phyloP scores from a whole-genome alignment of 2,113 vertebrate species.

The Promerops cafer region DNA sequence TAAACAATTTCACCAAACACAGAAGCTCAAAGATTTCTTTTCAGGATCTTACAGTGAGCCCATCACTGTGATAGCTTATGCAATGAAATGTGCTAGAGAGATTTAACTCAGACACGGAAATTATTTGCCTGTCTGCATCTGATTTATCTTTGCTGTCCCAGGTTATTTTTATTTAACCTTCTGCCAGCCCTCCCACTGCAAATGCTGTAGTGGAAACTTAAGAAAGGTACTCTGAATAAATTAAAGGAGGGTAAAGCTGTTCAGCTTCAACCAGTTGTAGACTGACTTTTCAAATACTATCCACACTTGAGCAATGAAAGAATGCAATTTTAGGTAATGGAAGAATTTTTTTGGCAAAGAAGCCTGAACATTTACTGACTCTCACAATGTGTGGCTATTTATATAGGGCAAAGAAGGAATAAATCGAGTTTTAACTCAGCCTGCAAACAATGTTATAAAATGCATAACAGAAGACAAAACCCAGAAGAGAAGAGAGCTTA shows the following conservation, averaged over 20 bases:
- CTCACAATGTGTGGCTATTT: neutral
- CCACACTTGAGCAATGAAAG: neutral
- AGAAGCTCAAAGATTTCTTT: constrained; percentile 7
- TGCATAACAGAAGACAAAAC: neutral
- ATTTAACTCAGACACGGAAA: neutral
- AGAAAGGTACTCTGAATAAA: neutral
- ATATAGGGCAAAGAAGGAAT: neutral
- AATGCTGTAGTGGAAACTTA: neutral
- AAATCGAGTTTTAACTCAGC: neutral
- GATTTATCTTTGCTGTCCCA: neutral
- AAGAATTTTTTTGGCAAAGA: neutral
- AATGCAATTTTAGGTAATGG: neutral
- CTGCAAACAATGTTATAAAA: neutral
- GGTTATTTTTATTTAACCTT: neutral
- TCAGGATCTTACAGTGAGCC: neutral
- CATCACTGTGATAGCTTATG: neutral
- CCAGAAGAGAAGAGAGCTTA: neutral
- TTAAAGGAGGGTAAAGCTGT: neutral
- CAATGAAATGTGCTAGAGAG: neutral
- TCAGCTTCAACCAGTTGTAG: neutral
- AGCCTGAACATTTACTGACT: neutral
- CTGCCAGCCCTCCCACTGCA: neutral
- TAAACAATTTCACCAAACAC: constrained; percentile 11
- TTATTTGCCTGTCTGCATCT: neutral
- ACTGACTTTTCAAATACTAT: neutral